phyloP scores from a whole-genome alignment of 2,797 vertebrate species.

The Xenentodon cancila region DNA sequence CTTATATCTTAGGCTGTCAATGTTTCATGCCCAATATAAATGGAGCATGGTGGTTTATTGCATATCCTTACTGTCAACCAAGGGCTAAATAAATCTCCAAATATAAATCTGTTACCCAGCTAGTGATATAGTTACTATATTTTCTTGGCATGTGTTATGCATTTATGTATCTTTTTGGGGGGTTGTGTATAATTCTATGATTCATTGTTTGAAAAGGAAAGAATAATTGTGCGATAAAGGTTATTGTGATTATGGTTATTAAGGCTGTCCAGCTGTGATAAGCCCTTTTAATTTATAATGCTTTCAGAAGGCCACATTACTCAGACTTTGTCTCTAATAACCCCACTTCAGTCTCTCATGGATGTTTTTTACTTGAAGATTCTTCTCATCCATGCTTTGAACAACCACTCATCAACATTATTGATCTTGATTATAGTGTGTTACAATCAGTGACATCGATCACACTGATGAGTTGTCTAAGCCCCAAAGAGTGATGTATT shows the following conservation, averaged over 20 bases:
- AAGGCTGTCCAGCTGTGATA: not conserved
- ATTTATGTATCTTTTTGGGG: not conserved
- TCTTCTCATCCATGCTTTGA: not conserved
- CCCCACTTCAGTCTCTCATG: not conserved
- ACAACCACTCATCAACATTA: not conserved
- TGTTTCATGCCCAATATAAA: constrained; percentile 67
- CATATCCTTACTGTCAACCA: constrained; percentile 32
- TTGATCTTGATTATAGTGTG: not conserved
- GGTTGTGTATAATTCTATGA: not conserved
- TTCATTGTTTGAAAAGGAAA: not conserved
- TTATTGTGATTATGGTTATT: not conserved
- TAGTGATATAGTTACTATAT: not conserved
- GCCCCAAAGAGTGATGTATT: too few species aligned
- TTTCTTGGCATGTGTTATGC: not conserved
- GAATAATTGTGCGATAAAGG: not conserved
- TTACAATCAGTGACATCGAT: not conserved
- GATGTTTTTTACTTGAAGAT: not conserved
- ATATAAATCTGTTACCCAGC: constrained; percentile 5
- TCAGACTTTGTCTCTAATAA: not conserved
- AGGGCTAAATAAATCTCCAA: constrained; percentile 2
- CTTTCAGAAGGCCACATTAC: not conserved
- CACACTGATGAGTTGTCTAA: not conserved
- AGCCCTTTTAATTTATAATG: not conserved
- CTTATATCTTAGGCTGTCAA: constrained; percentile 68
- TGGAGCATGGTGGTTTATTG: constrained; percentile 36